phyloP scores from a whole-genome alignment of 1,140 invertebrate genomes.

The Octopus sinensis region DNA sequence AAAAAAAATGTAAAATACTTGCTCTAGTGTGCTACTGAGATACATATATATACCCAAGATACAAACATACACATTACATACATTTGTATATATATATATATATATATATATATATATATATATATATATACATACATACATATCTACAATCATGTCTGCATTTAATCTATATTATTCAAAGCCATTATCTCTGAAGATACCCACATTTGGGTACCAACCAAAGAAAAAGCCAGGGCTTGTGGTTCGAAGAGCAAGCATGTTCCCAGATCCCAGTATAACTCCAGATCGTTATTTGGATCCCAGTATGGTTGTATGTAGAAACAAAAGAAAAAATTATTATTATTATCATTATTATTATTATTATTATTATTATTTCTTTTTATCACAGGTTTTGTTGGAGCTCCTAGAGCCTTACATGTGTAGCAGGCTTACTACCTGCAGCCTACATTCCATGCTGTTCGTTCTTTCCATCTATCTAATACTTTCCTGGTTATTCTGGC shows the following conservation, averaged over 20 bases:
- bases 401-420: too few species aligned
- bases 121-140: not conserved
- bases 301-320: not conserved
- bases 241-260: not conserved
- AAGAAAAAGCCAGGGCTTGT: not conserved
- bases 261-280: not conserved
- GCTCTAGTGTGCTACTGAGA: too few species aligned
- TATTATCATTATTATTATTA: not conserved
- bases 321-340: not conserved
- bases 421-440: too few species aligned
- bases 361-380: not conserved
- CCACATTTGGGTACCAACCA: not conserved
- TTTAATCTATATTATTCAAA: not conserved
- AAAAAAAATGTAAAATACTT: too few species aligned
- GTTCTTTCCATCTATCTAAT: too few species aligned
- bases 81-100: not conserved
- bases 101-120: not conserved
- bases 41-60: too few species aligned
- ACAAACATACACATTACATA: too few species aligned
- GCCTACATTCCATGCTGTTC: too few species aligned
- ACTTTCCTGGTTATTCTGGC: too few species aligned
- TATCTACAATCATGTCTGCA: not conserved
- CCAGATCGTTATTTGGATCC: not conserved
- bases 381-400: too few species aligned
- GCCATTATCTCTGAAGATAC: not conserved